Conservation (phyloP, 2,888 invertebrate genomes). For the Diplolepis rosae region DNA sequence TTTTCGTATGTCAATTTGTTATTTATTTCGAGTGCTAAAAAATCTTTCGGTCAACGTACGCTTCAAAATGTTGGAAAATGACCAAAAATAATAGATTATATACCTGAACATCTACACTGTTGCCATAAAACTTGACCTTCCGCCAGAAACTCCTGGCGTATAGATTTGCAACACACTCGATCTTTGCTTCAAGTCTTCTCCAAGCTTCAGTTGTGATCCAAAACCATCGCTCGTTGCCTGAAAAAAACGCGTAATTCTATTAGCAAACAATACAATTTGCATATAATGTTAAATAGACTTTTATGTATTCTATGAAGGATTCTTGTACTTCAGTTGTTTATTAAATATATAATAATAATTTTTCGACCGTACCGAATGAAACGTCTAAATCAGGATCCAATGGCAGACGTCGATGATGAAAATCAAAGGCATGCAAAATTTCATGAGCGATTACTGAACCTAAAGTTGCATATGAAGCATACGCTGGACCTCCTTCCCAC, state of each 20-base stretch:
- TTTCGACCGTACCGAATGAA: neutral
- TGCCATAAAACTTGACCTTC: slow-evolving; percentile 73
- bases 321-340: neutral
- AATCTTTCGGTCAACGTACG: too few relatives aligned
- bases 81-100: too few relatives aligned
- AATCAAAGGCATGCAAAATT: slow-evolving; percentile 75
- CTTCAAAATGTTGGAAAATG: too few relatives aligned
- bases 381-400: slow-evolving; percentile 63
- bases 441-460: slow-evolving; percentile 75
- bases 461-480: slow-evolving; percentile 74
- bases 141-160: slow-evolving; percentile 73
- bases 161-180: slow-evolving; percentile 74
- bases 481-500: slow-evolving; percentile 73
- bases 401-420: slow-evolving; percentile 64
- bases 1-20: too few relatives aligned
- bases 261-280: neutral
- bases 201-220: slow-evolving; percentile 73
- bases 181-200: slow-evolving; percentile 71
- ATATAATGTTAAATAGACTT: neutral
- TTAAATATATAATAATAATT: neutral
- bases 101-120: slow-evolving; percentile 74
- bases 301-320: neutral
- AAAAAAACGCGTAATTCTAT: slow-evolving; percentile 22
- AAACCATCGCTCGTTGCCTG: slow-evolving; percentile 62
- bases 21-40: too few relatives aligned